Evolutionary conservation across 2,888 invertebrate species (phyloP).

Genomic region (Cephus spinipes): DNA sequence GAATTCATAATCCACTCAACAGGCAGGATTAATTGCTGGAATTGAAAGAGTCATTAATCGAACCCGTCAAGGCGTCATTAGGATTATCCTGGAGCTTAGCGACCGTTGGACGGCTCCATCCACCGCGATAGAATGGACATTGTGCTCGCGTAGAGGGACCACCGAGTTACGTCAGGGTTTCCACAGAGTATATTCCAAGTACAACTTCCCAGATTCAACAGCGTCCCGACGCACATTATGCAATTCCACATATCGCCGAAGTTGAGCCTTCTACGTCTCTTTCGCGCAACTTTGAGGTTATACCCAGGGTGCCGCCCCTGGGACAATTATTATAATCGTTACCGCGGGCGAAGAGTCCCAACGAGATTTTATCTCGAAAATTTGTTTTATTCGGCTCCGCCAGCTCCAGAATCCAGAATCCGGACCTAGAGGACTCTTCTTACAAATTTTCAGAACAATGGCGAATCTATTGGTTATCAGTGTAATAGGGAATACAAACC

Average conservation of each 20-base stretch:
- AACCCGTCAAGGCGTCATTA: constrained; percentile 35
- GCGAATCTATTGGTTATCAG: neutral
- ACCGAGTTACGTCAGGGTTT: neutral
- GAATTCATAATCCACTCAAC: neutral
- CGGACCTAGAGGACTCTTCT: neutral
- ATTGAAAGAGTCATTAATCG: constrained; percentile 35
- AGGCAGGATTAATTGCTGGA: constrained; percentile 35
- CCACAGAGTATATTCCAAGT: neutral
- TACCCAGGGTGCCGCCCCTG: neutral
- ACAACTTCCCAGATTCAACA: neutral
- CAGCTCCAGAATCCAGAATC: neutral
- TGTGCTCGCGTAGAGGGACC: neutral
- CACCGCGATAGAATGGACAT: neutral
- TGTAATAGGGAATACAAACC: neutral
- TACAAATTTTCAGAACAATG: neutral
- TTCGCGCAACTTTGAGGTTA: neutral
- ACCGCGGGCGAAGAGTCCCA: neutral
- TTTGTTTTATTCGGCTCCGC: neutral
- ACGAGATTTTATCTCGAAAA: neutral
- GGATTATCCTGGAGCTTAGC: constrained; percentile 35
- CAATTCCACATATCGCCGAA: neutral
- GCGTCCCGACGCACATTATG: neutral
- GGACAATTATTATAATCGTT: neutral
- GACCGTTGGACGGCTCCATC: neutral
- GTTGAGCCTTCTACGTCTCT: neutral